Base-by-base conservation (phyloP, 2,113 vertebrate genomes). In the Phaethon lepturus region DNA sequence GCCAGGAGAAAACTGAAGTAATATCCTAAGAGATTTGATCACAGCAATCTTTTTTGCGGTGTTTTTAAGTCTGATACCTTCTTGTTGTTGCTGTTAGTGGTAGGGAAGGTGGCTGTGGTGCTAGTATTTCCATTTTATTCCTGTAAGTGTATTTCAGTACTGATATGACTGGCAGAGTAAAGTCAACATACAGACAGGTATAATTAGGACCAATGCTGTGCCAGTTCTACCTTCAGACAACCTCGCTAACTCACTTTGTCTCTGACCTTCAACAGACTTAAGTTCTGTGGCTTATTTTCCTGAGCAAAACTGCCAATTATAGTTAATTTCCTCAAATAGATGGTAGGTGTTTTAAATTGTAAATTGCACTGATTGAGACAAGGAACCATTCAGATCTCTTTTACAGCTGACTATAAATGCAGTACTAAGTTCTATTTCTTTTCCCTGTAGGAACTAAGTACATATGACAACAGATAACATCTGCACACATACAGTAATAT, bases 271-370 rank as follows among this genome's bases (percentile, higher is more conserved):
- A 89, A 74, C 42, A 74, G 8, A 62, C 26, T 79, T 53, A 64
- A 83, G 24, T 31, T 79, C 33, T 3, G 7, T 80, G 40, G 20
- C 52, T 79, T 68, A 79, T 91, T 96, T 94, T 94, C n/a, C 47
- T 12, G 8, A 85, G 66, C 20, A 92, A 92, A 95, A 74, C 40
- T 80, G 83, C 13, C 89, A 96, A 76, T 94, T 88, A 90, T 24
- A 76, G 33, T 86, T 93, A 90, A 97, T 96, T 88, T 94, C 52
- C 44, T 94, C 66, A 87, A 84, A 91, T 62, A 77, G 52, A 25
- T 66, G 56, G 20, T 92, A 88, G 60, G 55, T 95, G 53, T 71
- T 94, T 93, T 91, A 96, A 94, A 93, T 86, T 96, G 55, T 87
- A 91, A 84, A 85, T 85, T 91, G 28, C 50, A 62, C 38, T 93